phyloP scores from a whole-genome alignment of 1,140 invertebrate species.

The Pseudomyrmex pallidus region DNA sequence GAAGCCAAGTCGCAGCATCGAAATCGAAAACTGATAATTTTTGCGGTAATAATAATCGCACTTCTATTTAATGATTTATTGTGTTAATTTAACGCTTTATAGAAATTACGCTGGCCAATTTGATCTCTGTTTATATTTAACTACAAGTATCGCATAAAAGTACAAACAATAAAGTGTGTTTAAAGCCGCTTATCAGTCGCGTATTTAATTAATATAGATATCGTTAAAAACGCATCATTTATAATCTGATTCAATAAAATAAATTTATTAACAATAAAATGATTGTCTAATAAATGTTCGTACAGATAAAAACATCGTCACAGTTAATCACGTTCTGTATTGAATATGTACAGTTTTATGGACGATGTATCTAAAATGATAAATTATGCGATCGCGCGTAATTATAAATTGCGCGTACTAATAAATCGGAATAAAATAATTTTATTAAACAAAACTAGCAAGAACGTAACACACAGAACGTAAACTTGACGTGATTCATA shows the following conservation, averaged over 20 bases:
- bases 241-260: conserved; percentile 14
- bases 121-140: conserved; percentile 45
- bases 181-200: conserved; percentile 45
- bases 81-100: conserved; percentile 42
- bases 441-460: background rate
- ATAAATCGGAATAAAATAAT: background rate
- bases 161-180: conserved; percentile 46
- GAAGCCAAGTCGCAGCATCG: conserved; percentile 7
- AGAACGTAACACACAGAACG: no score
- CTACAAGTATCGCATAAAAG: conserved; percentile 41
- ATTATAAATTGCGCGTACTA: background rate
- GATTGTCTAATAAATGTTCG: conserved; percentile 9
- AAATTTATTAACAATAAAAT: conserved; percentile 18
- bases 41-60: conserved; percentile 5
- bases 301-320: conserved; percentile 19
- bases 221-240: conserved; percentile 36
- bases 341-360: conserved; percentile 1
- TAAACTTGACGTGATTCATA: background rate
- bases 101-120: conserved; percentile 51
- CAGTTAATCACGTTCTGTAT: background rate
- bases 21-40: conserved; percentile 23
- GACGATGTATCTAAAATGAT: background rate
- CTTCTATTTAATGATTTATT: conserved; percentile 44
- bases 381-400: background rate
- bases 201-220: conserved; percentile 42